phyloP scores from a whole-genome alignment of 2,113 vertebrate species.

The Cololabis saira region DNA sequence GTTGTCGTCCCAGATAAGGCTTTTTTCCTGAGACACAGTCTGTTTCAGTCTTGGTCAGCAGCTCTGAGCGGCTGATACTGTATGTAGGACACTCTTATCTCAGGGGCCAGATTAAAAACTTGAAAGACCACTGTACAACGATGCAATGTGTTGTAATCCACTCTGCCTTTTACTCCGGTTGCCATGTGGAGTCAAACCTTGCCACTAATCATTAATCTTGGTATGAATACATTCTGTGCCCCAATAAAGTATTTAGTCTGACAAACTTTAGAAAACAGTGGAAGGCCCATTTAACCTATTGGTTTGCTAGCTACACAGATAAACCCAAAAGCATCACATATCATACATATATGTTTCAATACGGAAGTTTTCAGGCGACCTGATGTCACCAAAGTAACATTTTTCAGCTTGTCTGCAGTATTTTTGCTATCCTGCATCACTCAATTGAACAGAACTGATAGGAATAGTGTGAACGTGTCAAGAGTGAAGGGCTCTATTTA shows the following conservation, averaged over 20 bases:
- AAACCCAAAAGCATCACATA: too few relatives aligned
- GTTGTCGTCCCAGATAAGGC: constrained; percentile 68
- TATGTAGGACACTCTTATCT: constrained; percentile 44
- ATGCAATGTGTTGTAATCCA: constrained; percentile 10
- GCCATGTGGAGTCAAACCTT: neutral
- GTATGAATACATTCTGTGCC: neutral
- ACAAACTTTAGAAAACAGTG: neutral
- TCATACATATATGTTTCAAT: too few relatives aligned
- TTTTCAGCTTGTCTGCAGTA: constrained; percentile 5
- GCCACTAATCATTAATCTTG: neutral
- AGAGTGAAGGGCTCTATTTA: constrained; percentile 1
- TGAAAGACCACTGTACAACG: constrained; percentile 5
- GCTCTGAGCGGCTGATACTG: constrained; percentile 44
- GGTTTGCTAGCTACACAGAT: neutral
- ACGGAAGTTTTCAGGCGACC: too few relatives aligned
- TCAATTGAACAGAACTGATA: constrained; percentile 22
- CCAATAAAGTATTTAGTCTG: neutral
- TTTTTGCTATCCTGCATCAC: constrained; percentile 22
- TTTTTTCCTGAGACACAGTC: constrained; percentile 35
- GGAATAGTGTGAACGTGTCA: constrained; percentile 2
- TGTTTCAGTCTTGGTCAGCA: constrained; percentile 44
- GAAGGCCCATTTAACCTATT: neutral
- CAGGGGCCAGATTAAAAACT: constrained; percentile 21
- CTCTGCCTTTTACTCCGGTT: neutral
- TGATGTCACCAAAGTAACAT: too few relatives aligned